Evolutionary conservation across 2,797 vertebrate genomes (phyloP), one percentile per base, ranked within the genome.

Genomic region (Poeciliopsis paucimaculata): DNA sequence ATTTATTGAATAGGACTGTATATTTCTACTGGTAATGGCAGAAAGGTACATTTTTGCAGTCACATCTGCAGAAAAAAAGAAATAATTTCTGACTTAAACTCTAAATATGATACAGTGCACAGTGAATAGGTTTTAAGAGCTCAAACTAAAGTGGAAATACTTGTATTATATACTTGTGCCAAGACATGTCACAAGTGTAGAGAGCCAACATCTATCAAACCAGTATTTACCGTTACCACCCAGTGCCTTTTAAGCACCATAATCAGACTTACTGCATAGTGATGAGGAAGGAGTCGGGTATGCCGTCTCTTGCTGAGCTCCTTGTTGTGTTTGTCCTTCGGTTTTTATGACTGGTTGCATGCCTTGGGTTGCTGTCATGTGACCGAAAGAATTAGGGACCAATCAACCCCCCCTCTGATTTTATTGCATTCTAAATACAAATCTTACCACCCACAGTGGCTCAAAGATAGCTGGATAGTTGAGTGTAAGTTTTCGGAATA

Each of bases 331-430:
- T 66, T 57, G 43, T 47, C 72, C 45, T 53, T 45, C 70, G 41
- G 47, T 43, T 80, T 84, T 64, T 64, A 62, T 77, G 20, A 77
- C 74, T 71, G n/a, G 49, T 46, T 77, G 60, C 47, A 46, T 62
- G 46, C 73, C 47, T 64, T 28, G n/a, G 41, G 36, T 71, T 13
- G 47, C 39, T 73, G 53, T 77, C 51, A 75, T 5, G 45, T 53
- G 75, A 46, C 34, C 46, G 18, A 77, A 62, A 28, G 53, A 72
- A 66, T 81, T 31, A 18, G 43, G 1, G 57, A 80, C 47, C 28
- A 81, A 68, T 43, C 34, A 81, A 51, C 55, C 0, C 0, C 5
- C 53, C 18, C 1, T 12, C 18, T 39, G 0, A 71, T 57, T 45
- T 62, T 66, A 75, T 43, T 51, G 28, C 51, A 60, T 8, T 26